These are phyloP conservation scores for Invenusta paracnida DNA, from an alignment of 2,888 invertebrate genomes.

Conservation along the genomic window DNA sequence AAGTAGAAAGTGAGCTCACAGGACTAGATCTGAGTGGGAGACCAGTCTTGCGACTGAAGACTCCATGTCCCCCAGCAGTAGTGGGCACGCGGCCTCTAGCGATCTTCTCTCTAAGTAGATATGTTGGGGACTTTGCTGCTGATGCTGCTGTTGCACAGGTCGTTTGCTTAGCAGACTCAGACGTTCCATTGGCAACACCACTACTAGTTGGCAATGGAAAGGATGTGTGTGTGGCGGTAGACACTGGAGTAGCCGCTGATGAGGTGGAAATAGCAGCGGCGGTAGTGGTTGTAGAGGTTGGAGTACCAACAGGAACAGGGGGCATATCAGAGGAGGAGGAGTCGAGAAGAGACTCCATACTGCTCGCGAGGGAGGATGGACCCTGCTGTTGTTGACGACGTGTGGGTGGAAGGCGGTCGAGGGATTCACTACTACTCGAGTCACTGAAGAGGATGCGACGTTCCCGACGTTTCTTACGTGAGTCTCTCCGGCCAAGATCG, in stretches of 20 bases:
- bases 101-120: background rate
- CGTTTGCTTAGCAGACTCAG: background rate
- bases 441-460: constrained; percentile 31
- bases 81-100: background rate
- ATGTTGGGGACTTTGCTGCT: background rate
- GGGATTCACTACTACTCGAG: constrained; percentile 35
- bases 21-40: constrained; percentile 79
- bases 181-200: background rate
- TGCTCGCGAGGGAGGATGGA: background rate
- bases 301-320: background rate
- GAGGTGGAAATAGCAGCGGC: too few relatives aligned
- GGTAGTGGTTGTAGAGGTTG: background rate
- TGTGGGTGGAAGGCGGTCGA: background rate
- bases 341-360: background rate
- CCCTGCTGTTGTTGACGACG: background rate
- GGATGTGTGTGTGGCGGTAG: background rate
- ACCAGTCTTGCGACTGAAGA: constrained; percentile 17
- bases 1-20: constrained; percentile 63
- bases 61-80: background rate
- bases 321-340: background rate
- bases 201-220: too few relatives aligned
- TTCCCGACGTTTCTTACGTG: constrained; percentile 11
- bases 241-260: background rate
- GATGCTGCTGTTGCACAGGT: too few relatives aligned
- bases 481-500: background rate